Conservation (phyloP, 2,888 invertebrate species). For the Tortricodes alternella region DNA sequence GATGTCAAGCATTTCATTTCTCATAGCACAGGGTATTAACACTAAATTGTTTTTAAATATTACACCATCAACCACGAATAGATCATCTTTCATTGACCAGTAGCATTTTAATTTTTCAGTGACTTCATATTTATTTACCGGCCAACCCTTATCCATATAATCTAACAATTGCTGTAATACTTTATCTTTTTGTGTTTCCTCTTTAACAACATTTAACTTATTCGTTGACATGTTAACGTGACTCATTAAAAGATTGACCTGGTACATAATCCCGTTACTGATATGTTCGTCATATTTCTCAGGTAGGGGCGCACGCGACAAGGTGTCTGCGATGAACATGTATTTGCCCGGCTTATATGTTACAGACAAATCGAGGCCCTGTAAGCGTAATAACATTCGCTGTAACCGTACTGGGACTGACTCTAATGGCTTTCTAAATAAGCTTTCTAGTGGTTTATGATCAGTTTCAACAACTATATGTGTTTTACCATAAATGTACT, state of each 20-base stretch:
- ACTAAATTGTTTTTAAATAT: conserved; percentile 8
- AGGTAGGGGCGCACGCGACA: conserved; percentile 30
- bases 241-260: neutral
- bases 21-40: conserved; percentile 1
- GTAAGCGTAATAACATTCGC: conserved; percentile 30
- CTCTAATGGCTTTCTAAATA: conserved; percentile 29
- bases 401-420: conserved; percentile 18
- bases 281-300: neutral
- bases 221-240: neutral
- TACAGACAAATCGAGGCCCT: conserved; percentile 22
- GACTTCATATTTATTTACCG: conserved; percentile 17
- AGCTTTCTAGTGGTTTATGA: conserved; percentile 29
- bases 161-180: neutral
- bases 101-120: conserved; percentile 16
- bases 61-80: neutral
- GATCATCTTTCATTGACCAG: conserved; percentile 26
- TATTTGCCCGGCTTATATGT: conserved; percentile 28
- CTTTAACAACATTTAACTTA: conserved; percentile 1
- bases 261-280: neutral
- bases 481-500: conserved; percentile 29
- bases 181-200: conserved; percentile 5
- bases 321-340: conserved; percentile 30
- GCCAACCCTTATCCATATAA: conserved; percentile 24
- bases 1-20: conserved; percentile 6
- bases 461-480: conserved; percentile 22